These are phyloP conservation scores for Idaea biselata DNA, from an alignment of 2,888 invertebrate species.

Conservation along the genomic window DNA sequence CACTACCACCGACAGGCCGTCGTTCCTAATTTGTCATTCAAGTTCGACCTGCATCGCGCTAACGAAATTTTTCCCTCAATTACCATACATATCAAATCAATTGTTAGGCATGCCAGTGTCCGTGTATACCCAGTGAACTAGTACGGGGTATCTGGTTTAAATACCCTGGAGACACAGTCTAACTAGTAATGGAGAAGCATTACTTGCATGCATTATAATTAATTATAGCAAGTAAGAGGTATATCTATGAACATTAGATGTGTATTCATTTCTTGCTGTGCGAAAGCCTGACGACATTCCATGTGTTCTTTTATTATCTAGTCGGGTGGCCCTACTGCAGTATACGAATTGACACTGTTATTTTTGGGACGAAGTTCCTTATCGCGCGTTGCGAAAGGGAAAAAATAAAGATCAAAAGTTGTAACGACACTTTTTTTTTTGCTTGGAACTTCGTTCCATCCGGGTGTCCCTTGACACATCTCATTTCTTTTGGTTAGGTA, in stretches of 20 bases:
- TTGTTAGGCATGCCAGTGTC: constrained; percentile 29
- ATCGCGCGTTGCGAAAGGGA: no score
- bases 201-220: constrained; percentile 11
- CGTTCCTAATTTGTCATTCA: background rate
- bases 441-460: no score
- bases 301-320: constrained; percentile 9
- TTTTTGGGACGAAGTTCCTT: no score
- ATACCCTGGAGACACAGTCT: constrained; percentile 24
- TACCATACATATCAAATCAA: constrained; percentile 11
- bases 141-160: constrained; percentile 31
- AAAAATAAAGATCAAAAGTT: no score
- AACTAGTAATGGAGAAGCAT: constrained; percentile 19
- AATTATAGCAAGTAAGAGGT: constrained; percentile 20
- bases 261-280: constrained; percentile 20
- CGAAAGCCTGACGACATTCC: constrained; percentile 29
- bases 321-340: constrained; percentile 33
- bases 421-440: no score
- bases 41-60: constrained; percentile 37
- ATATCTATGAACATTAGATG: constrained; percentile 11
- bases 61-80: constrained; percentile 32
- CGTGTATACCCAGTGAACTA: constrained; percentile 47
- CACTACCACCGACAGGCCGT: background rate
- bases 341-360: constrained; percentile 40
- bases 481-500: no score
- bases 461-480: no score